Base-by-base conservation (phyloP, 2,113 vertebrate genomes). In the Forbesichthys papilliferus region DNA sequence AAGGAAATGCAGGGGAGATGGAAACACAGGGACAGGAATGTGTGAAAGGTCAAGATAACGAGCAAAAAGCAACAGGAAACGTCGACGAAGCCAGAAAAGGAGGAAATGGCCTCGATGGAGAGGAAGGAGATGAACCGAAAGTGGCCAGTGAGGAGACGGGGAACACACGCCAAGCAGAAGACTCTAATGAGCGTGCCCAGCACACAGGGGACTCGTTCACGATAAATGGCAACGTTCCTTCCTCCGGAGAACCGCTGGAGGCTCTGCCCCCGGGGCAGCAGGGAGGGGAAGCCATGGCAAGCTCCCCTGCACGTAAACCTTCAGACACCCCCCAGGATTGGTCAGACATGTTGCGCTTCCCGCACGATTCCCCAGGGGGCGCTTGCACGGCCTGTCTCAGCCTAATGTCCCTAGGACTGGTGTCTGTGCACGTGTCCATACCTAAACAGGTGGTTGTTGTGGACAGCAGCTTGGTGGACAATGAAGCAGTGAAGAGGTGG, bases 381-480 rank as follows among this genome's bases (percentile, higher is more conserved):
- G 84, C 93, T 27, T 96, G 96, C 0, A 84, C 88, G 1, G 91
- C 90, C 0, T 83, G 90, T 18, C 91, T 99, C 20, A 92, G 91
- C 55, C 93, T 99, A 0, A 91, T 98, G 80, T 92, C 94, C 33
- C 85, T 99, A 77, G 96, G 97, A 4, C 87, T 96, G 20, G 66
- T 98, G 0, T 92, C 91, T 0, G 93, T 98, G 66, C 88, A 92
- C 0, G 73, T 98, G 69, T 92, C 87, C 72, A 95, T 99, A 51
- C 96, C 96, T 0, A 95, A 97, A 74, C 95, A 96, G 91, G 96
- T 98, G 0, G 94, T 99, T 3, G 94, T 99, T 70, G 95, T 99
- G 78, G 97, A 99, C 92, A 96, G 95, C 75, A 94, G 81, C 1
- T 79, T 97, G 92, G 93, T 97, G 74, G 95, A 98, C 78, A 96